A percentile compares a stretch with the other conserved stretches of the same genome.
Conservation (phyloP, 2,888 invertebrate genomes). For the Eilema sororculum region DNA sequence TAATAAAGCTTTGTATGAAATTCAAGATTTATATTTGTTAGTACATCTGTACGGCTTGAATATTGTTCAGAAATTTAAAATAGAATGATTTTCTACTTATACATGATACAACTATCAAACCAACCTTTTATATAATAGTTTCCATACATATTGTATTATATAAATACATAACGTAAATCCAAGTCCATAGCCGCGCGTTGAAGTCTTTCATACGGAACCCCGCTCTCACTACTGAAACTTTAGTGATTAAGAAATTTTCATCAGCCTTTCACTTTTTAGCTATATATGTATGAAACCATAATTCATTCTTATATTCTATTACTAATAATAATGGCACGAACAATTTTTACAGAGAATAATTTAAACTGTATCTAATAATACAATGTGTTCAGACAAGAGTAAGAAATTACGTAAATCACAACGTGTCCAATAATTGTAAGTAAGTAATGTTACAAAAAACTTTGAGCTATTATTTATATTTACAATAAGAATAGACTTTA, state of each 20-base stretch:
- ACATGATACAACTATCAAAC: background rate
- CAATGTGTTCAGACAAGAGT: background rate
- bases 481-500: too few species aligned
- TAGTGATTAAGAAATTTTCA: background rate
- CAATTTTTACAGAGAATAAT: background rate
- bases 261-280: background rate
- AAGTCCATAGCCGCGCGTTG: conserved; percentile 64
- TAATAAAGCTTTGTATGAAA: too few species aligned
- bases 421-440: too few species aligned
- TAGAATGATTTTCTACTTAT: background rate
- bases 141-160: background rate
- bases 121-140: background rate
- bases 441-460: too few species aligned
- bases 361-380: background rate
- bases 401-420: background rate
- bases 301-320: background rate
- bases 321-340: background rate
- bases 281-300: background rate
- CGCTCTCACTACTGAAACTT: conserved; percentile 9
- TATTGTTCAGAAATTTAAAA: too few species aligned
- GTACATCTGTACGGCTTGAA: too few species aligned
- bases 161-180: background rate
- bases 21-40: too few species aligned
- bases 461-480: background rate
- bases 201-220: conserved; percentile 69